phyloP scores from a whole-genome alignment of 2,113 vertebrate species.

The Hemiscyllium ocellatum region DNA sequence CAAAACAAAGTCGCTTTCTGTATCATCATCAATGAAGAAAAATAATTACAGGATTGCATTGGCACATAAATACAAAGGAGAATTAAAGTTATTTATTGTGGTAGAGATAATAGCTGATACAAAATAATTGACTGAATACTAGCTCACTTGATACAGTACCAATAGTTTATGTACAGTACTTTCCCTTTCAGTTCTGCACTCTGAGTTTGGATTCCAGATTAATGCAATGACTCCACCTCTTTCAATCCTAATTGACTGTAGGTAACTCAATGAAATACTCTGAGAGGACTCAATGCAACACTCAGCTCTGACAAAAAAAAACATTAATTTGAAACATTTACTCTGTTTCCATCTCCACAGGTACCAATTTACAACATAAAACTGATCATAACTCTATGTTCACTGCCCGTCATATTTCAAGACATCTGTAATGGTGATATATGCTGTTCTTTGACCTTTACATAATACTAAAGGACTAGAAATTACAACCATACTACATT shows the following conservation, averaged over 20 bases:
- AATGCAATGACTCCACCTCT: not conserved
- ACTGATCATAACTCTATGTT: not conserved
- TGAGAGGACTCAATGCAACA: not conserved
- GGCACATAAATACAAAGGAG: not conserved
- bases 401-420: not conserved
- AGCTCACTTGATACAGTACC: not conserved
- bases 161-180: not conserved
- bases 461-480: not conserved
- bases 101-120: not conserved
- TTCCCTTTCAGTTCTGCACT: not conserved
- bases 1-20: not conserved
- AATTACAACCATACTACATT: not conserved
- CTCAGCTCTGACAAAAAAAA: not conserved
- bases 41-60: not conserved
- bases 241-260: not conserved
- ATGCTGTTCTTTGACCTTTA: not conserved
- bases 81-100: not conserved
- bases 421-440: not conserved
- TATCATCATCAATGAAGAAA: not conserved
- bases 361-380: not conserved
- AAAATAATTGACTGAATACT: not conserved
- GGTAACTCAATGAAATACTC: not conserved
- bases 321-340: not conserved
- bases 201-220: not conserved
- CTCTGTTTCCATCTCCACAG: not conserved